phyloP scores from a whole-genome alignment of 30 jellyfish, hydroid and myxozoan species.

The Chironex yamaguchii region DNA sequence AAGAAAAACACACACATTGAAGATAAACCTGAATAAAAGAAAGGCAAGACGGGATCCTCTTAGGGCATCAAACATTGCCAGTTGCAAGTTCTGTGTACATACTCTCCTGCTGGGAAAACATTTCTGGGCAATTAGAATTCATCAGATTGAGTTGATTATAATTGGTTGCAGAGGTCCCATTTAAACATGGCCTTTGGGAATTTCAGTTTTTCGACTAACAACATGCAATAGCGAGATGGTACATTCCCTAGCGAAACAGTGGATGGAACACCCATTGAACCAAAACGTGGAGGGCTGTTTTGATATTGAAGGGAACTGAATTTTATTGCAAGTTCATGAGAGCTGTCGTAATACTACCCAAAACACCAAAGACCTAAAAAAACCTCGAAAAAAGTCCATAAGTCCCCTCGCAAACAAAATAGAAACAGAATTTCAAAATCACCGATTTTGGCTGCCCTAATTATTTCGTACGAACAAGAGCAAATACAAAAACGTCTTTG shows the following conservation, averaged over 20 bases:
- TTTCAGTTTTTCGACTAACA: neutral
- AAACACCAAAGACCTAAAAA: too few species aligned
- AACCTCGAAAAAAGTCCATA: neutral
- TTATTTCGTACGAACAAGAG: neutral
- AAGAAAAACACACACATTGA: too few species aligned
- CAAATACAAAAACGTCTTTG: constrained; percentile 3
- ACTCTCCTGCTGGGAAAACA: too few species aligned
- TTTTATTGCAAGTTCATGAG: neutral
- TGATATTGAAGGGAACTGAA: neutral
- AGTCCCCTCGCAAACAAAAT: constrained; percentile 43
- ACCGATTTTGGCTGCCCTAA: constrained; percentile 38
- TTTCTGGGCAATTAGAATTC: too few species aligned
- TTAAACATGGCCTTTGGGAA: too few species aligned
- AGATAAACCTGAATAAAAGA: too few species aligned
- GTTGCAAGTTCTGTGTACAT: too few species aligned
- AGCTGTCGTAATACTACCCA: neutral
- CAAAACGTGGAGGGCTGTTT: constrained; percentile 17
- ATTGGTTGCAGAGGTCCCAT: constrained; percentile 25
- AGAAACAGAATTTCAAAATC: neutral
- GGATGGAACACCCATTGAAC: neutral
- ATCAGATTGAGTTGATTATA: neutral
- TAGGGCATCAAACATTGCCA: constrained; percentile 32
- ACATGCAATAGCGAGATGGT: neutral
- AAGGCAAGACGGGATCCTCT: constrained; percentile 37
- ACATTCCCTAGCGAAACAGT: neutral